A percentile compares a stretch with the other conserved stretches of the same genome.
Conservation (phyloP, 2,888 invertebrate genomes). For the Lycia hirtaria region DNA sequence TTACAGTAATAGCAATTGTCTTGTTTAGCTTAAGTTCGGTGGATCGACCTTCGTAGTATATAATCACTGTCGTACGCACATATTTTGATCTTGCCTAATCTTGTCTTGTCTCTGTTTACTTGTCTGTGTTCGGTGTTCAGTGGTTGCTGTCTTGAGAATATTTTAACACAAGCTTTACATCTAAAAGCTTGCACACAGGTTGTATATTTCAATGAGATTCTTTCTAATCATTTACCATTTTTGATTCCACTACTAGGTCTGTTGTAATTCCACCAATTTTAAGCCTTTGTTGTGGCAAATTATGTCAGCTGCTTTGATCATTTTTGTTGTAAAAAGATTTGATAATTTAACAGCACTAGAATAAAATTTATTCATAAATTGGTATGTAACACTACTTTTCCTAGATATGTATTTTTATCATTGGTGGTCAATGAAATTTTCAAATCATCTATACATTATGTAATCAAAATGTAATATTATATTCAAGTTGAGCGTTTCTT, state of each 20-base stretch:
- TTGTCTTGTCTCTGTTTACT: constrained; percentile 47
- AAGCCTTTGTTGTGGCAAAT: no score
- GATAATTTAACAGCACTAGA: no score
- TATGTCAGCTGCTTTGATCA: no score
- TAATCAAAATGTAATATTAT: neutral
- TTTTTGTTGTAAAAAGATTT: no score
- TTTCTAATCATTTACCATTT: no score
- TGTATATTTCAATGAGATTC: no score
- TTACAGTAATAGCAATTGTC: neutral
- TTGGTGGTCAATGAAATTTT: neutral
- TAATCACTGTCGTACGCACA: constrained; percentile 51
- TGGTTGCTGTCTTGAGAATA: constrained; percentile 49
- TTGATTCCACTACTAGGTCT: no score
- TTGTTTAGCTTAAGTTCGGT: constrained; percentile 3
- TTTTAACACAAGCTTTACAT: neutral
- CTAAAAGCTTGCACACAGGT: neutral
- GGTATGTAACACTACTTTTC: no score
- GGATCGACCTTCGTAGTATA: constrained; percentile 43
- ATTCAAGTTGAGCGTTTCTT: neutral
- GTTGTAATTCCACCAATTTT: no score
- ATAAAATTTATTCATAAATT: no score
- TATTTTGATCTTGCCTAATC: constrained; percentile 61
- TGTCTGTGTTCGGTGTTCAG: constrained; percentile 50
- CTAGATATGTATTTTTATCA: neutral
- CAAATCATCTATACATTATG: neutral